These are phyloP conservation scores for Pristionchus exspectatus DNA, from an alignment of 2,888 invertebrate species.

Conservation along the genomic window DNA sequence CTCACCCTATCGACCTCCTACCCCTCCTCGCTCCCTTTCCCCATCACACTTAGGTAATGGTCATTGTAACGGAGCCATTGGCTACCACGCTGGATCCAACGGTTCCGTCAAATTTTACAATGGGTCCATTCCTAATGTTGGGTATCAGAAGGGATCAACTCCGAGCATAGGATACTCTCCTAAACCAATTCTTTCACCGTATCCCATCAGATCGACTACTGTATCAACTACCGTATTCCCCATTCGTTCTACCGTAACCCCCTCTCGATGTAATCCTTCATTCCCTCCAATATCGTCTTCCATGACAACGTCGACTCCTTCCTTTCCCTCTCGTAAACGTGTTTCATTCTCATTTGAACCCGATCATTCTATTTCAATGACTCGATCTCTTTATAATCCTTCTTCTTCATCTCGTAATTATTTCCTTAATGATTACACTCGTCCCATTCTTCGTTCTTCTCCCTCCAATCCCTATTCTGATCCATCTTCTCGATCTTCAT, in stretches of 20 bases:
- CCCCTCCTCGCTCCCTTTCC: conserved; percentile 1
- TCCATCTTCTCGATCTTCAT: not conserved
- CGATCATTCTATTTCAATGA: conserved; percentile 43
- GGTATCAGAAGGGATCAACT: conserved; percentile 7
- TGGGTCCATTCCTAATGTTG: not conserved
- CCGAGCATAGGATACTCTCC: not conserved
- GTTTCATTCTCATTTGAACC: conserved; percentile 26
- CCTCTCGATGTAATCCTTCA: not conserved
- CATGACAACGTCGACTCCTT: conserved; percentile 3
- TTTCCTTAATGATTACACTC: conserved; percentile 47
- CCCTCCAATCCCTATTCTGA: not conserved
- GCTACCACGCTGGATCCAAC: not conserved
- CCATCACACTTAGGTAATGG: not conserved
- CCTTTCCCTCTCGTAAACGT: conserved; percentile 35
- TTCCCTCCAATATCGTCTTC: not conserved
- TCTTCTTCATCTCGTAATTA: conserved; percentile 21
- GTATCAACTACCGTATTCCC: not conserved
- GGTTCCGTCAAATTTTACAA: not conserved
- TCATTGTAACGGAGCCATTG: not conserved
- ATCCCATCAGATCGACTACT: not conserved
- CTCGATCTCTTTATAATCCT: conserved; percentile 30
- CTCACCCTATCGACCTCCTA: conserved; percentile 36
- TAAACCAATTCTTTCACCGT: not conserved
- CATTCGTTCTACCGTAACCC: conserved; percentile 12
- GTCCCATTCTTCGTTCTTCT: conserved; percentile 3